Conservation (phyloP, 2,797 vertebrate genomes). For the Hapalemur alaotrensis region DNA sequence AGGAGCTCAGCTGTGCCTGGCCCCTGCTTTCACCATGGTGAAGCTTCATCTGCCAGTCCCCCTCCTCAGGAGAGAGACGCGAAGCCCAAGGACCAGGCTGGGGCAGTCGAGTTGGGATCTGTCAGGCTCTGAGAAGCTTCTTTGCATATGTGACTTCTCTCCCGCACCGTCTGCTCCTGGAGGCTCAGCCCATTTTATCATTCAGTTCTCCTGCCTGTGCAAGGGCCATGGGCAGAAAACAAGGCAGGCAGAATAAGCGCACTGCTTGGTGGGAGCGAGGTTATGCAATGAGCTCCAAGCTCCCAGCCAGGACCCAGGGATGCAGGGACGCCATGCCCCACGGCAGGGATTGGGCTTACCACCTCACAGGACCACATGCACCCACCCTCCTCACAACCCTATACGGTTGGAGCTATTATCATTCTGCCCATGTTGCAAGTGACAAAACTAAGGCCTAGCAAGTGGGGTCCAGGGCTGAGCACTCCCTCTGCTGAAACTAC, state of each 20-base stretch:
- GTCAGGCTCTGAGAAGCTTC: not conserved
- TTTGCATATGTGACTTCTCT: not conserved
- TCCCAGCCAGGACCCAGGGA: not conserved
- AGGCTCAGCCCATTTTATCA: not conserved
- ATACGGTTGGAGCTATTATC: accelerated
- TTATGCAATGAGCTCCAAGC: not conserved
- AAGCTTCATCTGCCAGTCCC: not conserved
- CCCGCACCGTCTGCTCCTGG: not conserved
- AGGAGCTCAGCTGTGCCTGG: not conserved
- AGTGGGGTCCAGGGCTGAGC: too few relatives aligned
- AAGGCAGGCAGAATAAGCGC: not conserved
- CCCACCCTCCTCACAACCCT: not conserved
- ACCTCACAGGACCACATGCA: not conserved
- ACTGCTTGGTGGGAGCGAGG: accelerated
- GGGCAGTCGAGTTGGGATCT: not conserved
- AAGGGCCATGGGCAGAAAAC: not conserved
- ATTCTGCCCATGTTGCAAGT: not conserved
- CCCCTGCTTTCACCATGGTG: not conserved
- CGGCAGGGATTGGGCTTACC: too few relatives aligned
- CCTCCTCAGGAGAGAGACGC: not conserved
- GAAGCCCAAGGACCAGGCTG: not conserved
- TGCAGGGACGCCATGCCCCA: not conserved
- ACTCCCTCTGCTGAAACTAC: not conserved
- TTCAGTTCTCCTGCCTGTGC: not conserved
- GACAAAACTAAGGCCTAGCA: not conserved